Evolutionary conservation across 2,888 invertebrate species (phyloP).

Genomic region (Cinara cedri): DNA sequence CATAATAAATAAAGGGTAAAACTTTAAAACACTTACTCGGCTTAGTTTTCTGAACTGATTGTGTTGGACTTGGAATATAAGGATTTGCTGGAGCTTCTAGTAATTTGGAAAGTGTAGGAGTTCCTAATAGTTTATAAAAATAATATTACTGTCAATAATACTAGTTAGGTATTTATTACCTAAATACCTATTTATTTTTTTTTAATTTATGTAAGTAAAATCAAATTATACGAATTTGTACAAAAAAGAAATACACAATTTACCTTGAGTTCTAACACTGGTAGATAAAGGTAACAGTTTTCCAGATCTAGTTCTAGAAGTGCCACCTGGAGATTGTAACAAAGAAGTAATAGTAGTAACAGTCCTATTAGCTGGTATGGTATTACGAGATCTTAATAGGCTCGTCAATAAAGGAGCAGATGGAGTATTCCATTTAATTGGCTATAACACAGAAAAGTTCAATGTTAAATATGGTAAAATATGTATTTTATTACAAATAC

Average conservation of each 20-base stretch:
- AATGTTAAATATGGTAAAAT: neutral
- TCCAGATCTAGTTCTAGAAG: slow-evolving; percentile 53
- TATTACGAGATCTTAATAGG: slow-evolving; percentile 47
- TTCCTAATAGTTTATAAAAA: slow-evolving; percentile 26
- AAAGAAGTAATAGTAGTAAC: slow-evolving; percentile 26
- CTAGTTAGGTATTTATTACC: no score
- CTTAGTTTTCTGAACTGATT: slow-evolving; percentile 18
- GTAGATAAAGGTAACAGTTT: slow-evolving; percentile 47
- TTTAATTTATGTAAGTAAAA: no score
- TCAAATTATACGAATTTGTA: no score
- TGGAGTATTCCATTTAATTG: slow-evolving; percentile 49
- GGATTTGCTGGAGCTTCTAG: slow-evolving; percentile 52
- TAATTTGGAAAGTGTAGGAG: slow-evolving; percentile 48
- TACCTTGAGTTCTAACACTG: slow-evolving; percentile 40
- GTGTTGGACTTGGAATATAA: slow-evolving; percentile 30
- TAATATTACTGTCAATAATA: neutral
- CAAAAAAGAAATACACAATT: neutral
- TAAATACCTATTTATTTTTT: no score
- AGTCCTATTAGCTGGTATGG: slow-evolving; percentile 39
- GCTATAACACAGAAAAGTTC: slow-evolving; percentile 15
- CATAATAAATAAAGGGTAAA: neutral
- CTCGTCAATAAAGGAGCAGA: slow-evolving; percentile 50
- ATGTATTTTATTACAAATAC: neutral
- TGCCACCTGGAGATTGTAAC: slow-evolving; percentile 33
- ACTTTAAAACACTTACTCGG: neutral